Percentiles rank a stretch among this genome's conserved stretches.
phyloP scores from a whole-genome alignment of 2,113 vertebrate genomes.

The Thalassarche chlororhynchos region DNA sequence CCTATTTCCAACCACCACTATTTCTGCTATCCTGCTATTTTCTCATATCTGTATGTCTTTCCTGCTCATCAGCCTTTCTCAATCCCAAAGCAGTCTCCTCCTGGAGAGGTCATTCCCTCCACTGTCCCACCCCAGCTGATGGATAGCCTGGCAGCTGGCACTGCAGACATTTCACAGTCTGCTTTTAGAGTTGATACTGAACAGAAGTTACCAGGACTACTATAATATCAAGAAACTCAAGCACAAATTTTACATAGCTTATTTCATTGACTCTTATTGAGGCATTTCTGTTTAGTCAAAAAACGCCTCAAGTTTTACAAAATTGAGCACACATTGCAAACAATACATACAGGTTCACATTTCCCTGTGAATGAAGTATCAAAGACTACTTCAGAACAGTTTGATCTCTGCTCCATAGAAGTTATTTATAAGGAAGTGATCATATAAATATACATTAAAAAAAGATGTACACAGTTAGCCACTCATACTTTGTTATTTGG shows the following conservation, averaged over 20 bases:
- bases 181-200: neutral
- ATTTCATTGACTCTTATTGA: too few species aligned
- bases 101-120: neutral
- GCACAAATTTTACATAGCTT: accelerated
- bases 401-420: neutral
- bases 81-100: neutral
- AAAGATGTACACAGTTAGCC: neutral
- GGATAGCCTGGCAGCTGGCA: neutral
- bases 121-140: neutral
- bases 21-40: neutral
- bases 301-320: neutral
- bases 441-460: neutral
- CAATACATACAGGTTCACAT: accelerated
- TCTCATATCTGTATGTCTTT: accelerated
- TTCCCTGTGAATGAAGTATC: accelerated
- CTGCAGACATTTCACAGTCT: neutral
- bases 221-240: neutral
- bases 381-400: neutral
- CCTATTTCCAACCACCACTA: neutral
- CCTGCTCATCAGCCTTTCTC: neutral
- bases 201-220: neutral
- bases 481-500: accelerated
- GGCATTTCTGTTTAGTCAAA: neutral
- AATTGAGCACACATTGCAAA: neutral
- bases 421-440: accelerated